Percentiles rank a stretch among this genome's conserved stretches.
Evolutionary conservation across 2,888 invertebrate genomes (phyloP).

Genomic region (Luffia ferchaultella): DNA sequence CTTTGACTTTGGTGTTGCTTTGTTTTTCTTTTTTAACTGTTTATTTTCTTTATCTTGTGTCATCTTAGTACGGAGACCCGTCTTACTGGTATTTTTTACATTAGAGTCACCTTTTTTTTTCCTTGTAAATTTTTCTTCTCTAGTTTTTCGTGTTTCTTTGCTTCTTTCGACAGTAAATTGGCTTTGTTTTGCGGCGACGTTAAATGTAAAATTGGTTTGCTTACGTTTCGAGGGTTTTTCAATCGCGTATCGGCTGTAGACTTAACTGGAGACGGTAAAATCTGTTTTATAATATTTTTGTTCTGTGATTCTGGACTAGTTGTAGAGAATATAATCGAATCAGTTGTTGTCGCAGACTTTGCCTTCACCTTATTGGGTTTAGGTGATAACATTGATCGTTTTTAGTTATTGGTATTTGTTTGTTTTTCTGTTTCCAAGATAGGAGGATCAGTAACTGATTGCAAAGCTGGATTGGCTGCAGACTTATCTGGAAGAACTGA

Average conservation of each 20-base stretch:
- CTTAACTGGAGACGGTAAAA: not conserved
- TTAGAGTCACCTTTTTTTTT: not conserved
- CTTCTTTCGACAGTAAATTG: constrained; percentile 4
- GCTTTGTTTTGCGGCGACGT: constrained; percentile 6
- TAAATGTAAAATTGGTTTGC: constrained; percentile 10
- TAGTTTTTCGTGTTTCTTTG: too few species aligned
- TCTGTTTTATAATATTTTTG: not conserved
- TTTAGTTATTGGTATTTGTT: constrained; percentile 8
- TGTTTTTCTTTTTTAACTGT: not conserved
- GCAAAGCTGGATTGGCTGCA: constrained; percentile 2
- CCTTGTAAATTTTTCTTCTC: not conserved
- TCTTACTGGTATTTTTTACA: too few species aligned
- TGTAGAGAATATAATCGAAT: constrained; percentile 3
- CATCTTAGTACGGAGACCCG: too few species aligned
- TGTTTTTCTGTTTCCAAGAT: constrained; percentile 4
- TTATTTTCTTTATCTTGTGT: not conserved
- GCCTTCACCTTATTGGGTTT: not conserved
- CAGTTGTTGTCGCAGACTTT: constrained; percentile 8
- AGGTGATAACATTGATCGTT: constrained; percentile 7
- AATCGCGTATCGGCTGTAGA: not conserved
- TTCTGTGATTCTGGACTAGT: not conserved
- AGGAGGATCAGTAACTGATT: not conserved
- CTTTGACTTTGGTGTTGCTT: constrained; percentile 4
- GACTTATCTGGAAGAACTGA: too few species aligned
- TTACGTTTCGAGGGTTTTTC: constrained; percentile 4